Conservation (phyloP, 2,888 invertebrate species). For the Lathronympha strigana region DNA sequence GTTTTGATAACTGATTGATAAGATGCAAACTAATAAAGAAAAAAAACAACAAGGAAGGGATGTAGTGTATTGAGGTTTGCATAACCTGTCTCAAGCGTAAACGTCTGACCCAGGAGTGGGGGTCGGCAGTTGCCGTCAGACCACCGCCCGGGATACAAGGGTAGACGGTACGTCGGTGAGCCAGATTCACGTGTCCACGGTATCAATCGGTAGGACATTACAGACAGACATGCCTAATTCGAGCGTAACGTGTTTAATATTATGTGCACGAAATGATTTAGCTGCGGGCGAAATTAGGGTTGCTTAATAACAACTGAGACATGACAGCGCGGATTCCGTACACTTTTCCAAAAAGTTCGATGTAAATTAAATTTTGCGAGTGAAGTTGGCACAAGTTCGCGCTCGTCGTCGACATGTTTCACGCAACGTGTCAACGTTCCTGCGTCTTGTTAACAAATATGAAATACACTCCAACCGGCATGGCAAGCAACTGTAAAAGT, state of each 20-base stretch:
- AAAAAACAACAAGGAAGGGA: too few relatives aligned
- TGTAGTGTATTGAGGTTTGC: too few relatives aligned
- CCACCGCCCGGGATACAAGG: too few relatives aligned
- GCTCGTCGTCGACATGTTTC: conserved; percentile 60
- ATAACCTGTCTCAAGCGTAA: too few relatives aligned
- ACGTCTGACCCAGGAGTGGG: too few relatives aligned
- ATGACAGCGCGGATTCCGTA: conserved; percentile 70
- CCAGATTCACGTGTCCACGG: too few relatives aligned
- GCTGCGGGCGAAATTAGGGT: conserved; percentile 64
- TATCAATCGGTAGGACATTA: too few relatives aligned
- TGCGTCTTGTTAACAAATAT: conserved; percentile 43
- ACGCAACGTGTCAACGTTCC: conserved; percentile 53
- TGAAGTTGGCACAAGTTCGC: conserved; percentile 63
- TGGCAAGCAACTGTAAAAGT: too few relatives aligned
- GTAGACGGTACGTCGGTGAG: too few relatives aligned
- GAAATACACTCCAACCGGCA: not conserved
- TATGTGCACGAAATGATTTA: conserved; percentile 66
- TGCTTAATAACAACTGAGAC: conserved; percentile 70
- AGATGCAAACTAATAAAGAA: too few relatives aligned
- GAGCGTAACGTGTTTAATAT: conserved; percentile 66
- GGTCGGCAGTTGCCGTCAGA: too few relatives aligned
- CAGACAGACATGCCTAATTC: conserved; percentile 59
- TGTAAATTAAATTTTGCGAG: conserved; percentile 69
- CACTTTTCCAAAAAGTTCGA: conserved; percentile 69
- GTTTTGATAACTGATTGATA: too few relatives aligned